phyloP scores from a whole-genome alignment of 2,113 vertebrate species.

The Carassius auratus region DNA sequence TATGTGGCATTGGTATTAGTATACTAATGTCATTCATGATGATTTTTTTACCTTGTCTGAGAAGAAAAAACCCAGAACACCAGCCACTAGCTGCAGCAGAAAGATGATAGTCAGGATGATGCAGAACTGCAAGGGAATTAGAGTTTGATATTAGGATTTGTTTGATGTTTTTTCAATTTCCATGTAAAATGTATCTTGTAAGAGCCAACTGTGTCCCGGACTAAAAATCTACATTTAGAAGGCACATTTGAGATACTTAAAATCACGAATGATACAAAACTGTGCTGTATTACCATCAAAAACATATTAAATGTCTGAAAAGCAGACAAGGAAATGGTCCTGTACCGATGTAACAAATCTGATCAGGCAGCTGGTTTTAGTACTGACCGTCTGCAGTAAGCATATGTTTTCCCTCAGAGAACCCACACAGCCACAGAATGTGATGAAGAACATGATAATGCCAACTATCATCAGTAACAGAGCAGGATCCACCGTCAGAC shows the following conservation, averaged over 20 bases:
- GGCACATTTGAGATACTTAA: background rate
- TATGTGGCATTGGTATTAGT: background rate
- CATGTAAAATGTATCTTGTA: background rate
- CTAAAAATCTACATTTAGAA: too few relatives aligned
- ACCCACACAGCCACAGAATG: slow-evolving; percentile 93
- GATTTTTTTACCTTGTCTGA: slow-evolving; percentile 83
- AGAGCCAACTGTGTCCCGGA: background rate
- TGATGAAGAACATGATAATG: slow-evolving; percentile 89
- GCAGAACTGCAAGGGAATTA: slow-evolving; percentile 79
- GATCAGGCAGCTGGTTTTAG: background rate
- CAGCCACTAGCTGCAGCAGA: slow-evolving; percentile 85
- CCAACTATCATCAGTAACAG: slow-evolving; percentile 84
- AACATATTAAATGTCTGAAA: background rate
- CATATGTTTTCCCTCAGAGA: slow-evolving; percentile 92
- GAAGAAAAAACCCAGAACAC: slow-evolving; percentile 88
- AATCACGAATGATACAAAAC: background rate
- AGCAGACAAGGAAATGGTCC: background rate
- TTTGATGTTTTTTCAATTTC: background rate
- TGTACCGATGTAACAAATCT: background rate
- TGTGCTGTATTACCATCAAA: background rate
- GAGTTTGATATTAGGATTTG: background rate
- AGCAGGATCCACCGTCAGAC: slow-evolving; percentile 85
- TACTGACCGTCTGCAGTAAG: slow-evolving; percentile 85
- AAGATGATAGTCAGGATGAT: slow-evolving; percentile 85
- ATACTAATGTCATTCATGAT: background rate